Percentiles rank a stretch among this genome's conserved stretches.
Conservation (phyloP, 2,888 invertebrate species). For the Xestia xanthographa region DNA sequence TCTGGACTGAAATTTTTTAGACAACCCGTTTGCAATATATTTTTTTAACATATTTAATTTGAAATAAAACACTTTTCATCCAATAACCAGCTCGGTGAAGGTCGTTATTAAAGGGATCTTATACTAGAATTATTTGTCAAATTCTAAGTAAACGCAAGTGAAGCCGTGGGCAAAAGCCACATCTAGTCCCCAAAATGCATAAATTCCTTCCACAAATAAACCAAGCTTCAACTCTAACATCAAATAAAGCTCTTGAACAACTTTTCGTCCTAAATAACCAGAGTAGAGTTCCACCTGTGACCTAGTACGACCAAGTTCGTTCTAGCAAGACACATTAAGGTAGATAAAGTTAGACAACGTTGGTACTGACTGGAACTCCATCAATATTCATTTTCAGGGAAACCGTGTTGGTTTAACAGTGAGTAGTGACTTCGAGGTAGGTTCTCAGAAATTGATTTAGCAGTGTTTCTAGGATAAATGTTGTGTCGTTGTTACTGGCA, state of each 20-base stretch:
- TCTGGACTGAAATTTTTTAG: too few species aligned
- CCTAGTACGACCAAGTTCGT: slow-evolving; percentile 32
- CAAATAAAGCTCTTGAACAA: slow-evolving; percentile 39
- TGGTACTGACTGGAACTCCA: slow-evolving; percentile 23
- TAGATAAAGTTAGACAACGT: slow-evolving; percentile 39
- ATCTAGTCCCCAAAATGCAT: neutral
- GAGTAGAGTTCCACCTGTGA: slow-evolving; percentile 43
- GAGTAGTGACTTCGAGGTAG: neutral
- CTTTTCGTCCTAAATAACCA: slow-evolving; percentile 23
- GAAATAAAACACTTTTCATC: too few species aligned
- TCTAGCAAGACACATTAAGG: slow-evolving; percentile 30
- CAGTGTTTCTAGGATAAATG: neutral
- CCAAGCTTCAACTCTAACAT: slow-evolving; percentile 2
- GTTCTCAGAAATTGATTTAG: neutral
- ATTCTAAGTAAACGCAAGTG: too few species aligned
- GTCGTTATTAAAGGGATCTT: too few species aligned
- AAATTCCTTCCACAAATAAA: neutral
- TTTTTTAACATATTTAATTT: too few species aligned
- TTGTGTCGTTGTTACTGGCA: too few species aligned
- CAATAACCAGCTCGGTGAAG: too few species aligned
- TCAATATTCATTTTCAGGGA: slow-evolving; percentile 57
- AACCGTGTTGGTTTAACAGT: slow-evolving; percentile 31
- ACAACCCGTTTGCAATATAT: too few species aligned
- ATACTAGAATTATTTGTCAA: too few species aligned
- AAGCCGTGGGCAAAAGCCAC: neutral